A percentile compares a stretch with the other conserved stretches of the same genome.
Conservation (phyloP, 2,888 invertebrate species). For the Epirrita christyi region DNA sequence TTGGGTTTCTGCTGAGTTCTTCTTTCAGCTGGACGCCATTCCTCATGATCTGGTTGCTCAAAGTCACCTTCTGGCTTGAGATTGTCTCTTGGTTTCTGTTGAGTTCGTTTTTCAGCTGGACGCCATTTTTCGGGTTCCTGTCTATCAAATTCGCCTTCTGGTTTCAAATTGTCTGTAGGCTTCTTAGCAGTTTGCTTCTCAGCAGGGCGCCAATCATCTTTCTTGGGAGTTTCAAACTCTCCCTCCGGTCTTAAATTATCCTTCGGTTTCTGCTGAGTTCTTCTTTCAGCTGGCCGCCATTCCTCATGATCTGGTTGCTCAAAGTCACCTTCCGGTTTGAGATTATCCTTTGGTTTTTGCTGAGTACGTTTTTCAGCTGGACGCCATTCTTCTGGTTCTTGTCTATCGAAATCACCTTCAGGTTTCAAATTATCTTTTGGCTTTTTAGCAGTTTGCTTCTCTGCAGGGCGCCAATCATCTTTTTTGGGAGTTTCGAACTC, state of each 20-base stretch:
- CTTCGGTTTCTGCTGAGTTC: constrained; percentile 60
- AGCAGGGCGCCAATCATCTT: constrained; percentile 66
- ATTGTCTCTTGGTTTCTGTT: constrained; percentile 62
- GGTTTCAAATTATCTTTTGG: constrained; percentile 77
- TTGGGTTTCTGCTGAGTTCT: constrained; percentile 69
- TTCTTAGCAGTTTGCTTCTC: constrained; percentile 50
- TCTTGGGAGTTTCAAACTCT: constrained; percentile 50
- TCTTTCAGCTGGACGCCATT: constrained; percentile 78
- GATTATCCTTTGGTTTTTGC: constrained; percentile 55
- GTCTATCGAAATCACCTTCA: constrained; percentile 83
- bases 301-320: constrained; percentile 57
- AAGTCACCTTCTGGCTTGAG: constrained; percentile 79
- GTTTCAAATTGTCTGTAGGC: constrained; percentile 17
- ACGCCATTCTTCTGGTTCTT: constrained; percentile 67
- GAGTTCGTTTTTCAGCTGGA: constrained; percentile 48
- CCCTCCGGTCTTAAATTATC: constrained; percentile 69
- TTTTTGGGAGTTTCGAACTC: constrained; percentile 77
- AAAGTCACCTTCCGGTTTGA: constrained; percentile 85
- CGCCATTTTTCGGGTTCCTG: constrained; percentile 36
- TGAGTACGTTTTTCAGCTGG: constrained; percentile 76
- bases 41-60: constrained; percentile 5
- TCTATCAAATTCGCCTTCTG: constrained; percentile 19
- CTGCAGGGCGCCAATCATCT: constrained; percentile 66
- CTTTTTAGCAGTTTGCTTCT: constrained; percentile 45
- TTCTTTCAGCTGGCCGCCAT: constrained; percentile 69